Base-by-base conservation (phyloP, 2,113 vertebrate genomes). In the Bufo bufo region DNA sequence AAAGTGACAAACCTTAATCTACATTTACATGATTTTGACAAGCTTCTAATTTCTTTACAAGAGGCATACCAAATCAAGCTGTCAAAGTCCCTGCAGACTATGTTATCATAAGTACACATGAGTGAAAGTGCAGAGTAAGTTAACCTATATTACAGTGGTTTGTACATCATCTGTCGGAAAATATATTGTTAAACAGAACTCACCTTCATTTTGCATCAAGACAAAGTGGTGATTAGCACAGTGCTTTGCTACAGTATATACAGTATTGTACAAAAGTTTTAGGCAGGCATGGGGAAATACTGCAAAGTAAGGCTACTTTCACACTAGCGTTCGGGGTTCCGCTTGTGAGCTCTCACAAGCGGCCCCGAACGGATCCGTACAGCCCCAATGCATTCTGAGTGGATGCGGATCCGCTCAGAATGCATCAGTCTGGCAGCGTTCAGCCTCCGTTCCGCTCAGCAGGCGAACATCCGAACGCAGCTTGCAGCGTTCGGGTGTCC, bases 131-230 rank as follows among this genome's bases (percentile, higher is more conserved):
- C 79, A 87, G 78, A 82, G 66, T 49, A 74, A 71, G 56, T 74
- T 82, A 87, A 87, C 65, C 52, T 82, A 74, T 74, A 82, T 61
- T 82, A 75, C 86, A 87, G 78, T 43, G 63, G 54, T 71, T 74
- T 87, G 45, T n/a, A 87, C 81, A 59, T 69, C 65, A 81, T 81
- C 63, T 81, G 85, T 87, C 85, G 56, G 69, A 71, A 87, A 81
- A 66, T 11, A 81, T 81, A 47, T 45, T 80, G 63, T 59, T 72
- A 12, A 47, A 71, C 50, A 2, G 47, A 59, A 14, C 16, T 58
- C 63, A 72, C 77, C 63, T 52, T 81, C 85, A 59, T 47, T 49
- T 87, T 81, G 17, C 9, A 58, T 87, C 79, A 87, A 87, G 33
- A 13, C 43, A 13, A 20, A 85, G 14, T 10, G 17, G 17, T 17